phyloP scores from a whole-genome alignment of 2,888 invertebrate species.

The Drepanosiphum platanoidis region DNA sequence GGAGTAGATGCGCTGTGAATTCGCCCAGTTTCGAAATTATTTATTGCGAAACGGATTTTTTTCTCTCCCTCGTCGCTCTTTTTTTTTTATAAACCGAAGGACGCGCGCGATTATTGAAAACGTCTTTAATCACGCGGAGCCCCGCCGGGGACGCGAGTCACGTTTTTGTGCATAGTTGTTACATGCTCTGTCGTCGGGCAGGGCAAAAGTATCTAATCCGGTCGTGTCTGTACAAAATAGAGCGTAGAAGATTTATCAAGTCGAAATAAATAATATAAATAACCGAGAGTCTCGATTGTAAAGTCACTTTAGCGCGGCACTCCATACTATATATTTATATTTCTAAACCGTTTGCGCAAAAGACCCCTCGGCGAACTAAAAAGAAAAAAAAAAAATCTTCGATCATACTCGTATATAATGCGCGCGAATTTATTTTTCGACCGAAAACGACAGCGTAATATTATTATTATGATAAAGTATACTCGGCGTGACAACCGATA shows the following conservation, averaged over 20 bases:
- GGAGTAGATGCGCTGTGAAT: too few species aligned
- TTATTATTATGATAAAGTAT: neutral
- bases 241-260: constrained; percentile 29
- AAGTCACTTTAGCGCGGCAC: neutral
- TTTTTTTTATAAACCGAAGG: neutral
- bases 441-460: neutral
- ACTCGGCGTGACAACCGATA: neutral
- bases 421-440: neutral
- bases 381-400: too few species aligned
- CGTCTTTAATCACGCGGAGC: constrained; percentile 1
- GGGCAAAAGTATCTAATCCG: neutral
- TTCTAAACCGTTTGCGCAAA: neutral
- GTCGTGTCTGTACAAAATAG: constrained; percentile 11
- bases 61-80: too few species aligned
- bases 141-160: neutral
- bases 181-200: neutral
- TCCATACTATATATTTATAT: neutral
- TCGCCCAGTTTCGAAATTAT: neutral
- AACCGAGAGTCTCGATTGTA: neutral
- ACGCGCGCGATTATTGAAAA: neutral
- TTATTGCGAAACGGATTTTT: neutral
- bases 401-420: too few species aligned
- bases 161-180: constrained; percentile 5
- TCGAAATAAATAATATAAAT: constrained; percentile 30
- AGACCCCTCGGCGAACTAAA: neutral